Evolutionary conservation across 2,888 invertebrate species (phyloP).

Genomic region (Drosophila histrio): DNA sequence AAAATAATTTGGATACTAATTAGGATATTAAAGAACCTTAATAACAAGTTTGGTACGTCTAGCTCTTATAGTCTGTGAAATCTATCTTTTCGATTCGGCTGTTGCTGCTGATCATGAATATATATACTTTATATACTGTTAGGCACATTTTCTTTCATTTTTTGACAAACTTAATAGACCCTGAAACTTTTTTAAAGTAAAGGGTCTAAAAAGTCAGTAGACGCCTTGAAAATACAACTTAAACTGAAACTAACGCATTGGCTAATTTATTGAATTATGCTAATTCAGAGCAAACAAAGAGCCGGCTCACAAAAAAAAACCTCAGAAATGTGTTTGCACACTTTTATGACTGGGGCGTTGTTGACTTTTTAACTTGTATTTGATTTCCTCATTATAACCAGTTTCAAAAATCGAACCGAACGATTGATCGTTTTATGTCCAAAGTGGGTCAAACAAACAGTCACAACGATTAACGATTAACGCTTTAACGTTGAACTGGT

Average conservation of each 20-base stretch:
- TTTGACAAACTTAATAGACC: background rate
- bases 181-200: background rate
- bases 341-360: conserved; percentile 57
- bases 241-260: conserved; percentile 34
- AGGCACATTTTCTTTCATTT: too few species aligned
- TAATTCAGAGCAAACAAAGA: conserved; percentile 51
- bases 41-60: too few species aligned
- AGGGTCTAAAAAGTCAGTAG: background rate
- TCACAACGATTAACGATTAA: conserved; percentile 15
- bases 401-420: conserved; percentile 28
- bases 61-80: too few species aligned
- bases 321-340: conserved; percentile 44
- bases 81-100: too few species aligned
- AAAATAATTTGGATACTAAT: too few species aligned
- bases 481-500: conserved; percentile 29
- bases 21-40: too few species aligned
- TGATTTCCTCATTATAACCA: conserved; percentile 66
- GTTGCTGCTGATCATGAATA: too few species aligned
- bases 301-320: conserved; percentile 17
- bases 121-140: too few species aligned
- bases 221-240: conserved; percentile 16
- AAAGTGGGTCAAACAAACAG: conserved; percentile 47
- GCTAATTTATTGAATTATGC: conserved; percentile 69
- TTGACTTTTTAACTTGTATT: conserved; percentile 53
- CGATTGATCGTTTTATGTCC: conserved; percentile 21